Base-by-base conservation (phyloP, 2,888 invertebrate species). In the Sphecodes monilicornis region DNA sequence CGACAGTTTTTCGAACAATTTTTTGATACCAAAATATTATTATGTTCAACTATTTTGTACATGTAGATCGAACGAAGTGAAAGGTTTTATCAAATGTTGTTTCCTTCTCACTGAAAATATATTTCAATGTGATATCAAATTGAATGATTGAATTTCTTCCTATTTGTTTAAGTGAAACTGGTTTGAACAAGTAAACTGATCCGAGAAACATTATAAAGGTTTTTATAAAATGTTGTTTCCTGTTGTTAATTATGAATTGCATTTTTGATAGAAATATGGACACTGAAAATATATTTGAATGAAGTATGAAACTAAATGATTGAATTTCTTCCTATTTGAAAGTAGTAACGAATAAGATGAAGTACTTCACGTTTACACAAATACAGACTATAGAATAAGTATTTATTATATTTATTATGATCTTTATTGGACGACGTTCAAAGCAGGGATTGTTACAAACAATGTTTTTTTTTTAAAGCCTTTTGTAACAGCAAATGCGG, bases 401-500 rank as follows among this genome's bases (percentile, higher is more conserved):
- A 50, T 18, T 46, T 46, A 18, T 18, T 18, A 18, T 46, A 46
- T 46, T 46, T 18, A 46, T 18, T 46, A 46, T 4, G 43, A 43
- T 50, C 50, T 22, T 50, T 50, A 50, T 50, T 50, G 50, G 50
- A 22, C 8, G 50, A 50, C 8, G 10, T 22, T 50, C 22, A 22
- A n/a, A 22, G 22, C 8, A 22, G 22, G 50, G 22, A 57, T 57
- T 18, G 10, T 32, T n/a, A 50, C 26, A 39, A 70, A 36, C 70
- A 64, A 70, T 77, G 77, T 54, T 74, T 80, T 13, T 69, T 76
- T 66, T 54, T 64, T 18, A 29, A 32, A 39, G 36, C 10, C 10
- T 66, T 26, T 22, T 73, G 13, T 72, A 64, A 76, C 11, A 2
- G 41, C 18, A 76, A 41, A 11, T 13, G 66, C 1, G 86, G 86